Evolutionary conservation across 2,797 vertebrate species (phyloP).

Genomic region (Morus bassanus): DNA sequence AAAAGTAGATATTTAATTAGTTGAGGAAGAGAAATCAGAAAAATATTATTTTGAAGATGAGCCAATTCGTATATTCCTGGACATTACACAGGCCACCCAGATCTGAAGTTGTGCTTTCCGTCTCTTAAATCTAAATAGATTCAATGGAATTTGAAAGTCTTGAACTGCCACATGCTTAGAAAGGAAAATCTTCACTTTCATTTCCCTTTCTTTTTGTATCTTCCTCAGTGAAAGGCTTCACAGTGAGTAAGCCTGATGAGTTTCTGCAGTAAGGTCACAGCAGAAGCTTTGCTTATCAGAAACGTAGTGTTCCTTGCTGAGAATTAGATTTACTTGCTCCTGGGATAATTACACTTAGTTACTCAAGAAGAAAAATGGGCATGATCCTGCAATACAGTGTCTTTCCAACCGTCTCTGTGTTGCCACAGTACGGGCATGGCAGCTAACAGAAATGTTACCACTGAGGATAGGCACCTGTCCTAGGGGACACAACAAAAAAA

Average conservation of each 20-base stretch:
- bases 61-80: slow-evolving; percentile 63
- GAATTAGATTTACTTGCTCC: background rate
- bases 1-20: slow-evolving; percentile 50
- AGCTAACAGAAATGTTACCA: background rate
- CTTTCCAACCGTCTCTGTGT: background rate
- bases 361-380: background rate
- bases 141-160: background rate
- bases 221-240: background rate
- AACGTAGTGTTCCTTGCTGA: background rate
- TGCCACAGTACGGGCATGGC: background rate
- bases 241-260: background rate
- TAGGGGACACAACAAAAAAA: background rate
- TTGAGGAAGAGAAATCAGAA: slow-evolving; percentile 51
- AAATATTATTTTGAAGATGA: slow-evolving; percentile 57
- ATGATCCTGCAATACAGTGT: background rate
- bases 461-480: background rate
- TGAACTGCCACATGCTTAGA: background rate
- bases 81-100: slow-evolving; percentile 67
- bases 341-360: background rate
- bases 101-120: slow-evolving; percentile 45
- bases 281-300: background rate
- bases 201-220: background rate
- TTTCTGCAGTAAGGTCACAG: background rate
- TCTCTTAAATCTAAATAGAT: slow-evolving; percentile 50
- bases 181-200: slow-evolving; percentile 8